phyloP scores from a whole-genome alignment of 2,888 invertebrate genomes.

The Drosophila multiciliata region DNA sequence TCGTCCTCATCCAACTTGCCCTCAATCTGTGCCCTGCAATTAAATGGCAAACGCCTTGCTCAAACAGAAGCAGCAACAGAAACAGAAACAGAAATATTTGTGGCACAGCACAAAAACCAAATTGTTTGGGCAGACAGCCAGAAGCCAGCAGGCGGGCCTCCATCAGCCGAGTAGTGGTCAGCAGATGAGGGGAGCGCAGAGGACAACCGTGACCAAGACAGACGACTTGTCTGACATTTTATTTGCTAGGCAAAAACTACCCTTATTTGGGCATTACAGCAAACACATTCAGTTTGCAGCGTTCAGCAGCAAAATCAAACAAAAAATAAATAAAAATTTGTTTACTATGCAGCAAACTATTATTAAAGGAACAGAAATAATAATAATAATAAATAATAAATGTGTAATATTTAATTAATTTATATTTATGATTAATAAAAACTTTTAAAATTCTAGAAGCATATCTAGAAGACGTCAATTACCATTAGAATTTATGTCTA shows the following conservation, averaged over 20 bases:
- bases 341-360: neutral
- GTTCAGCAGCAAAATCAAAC: slow-evolving; percentile 4
- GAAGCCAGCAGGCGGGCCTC: slow-evolving; percentile 35
- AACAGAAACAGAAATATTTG: slow-evolving; percentile 53
- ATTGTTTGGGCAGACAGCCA: slow-evolving; percentile 64
- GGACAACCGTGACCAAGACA: slow-evolving; percentile 25
- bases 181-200: neutral
- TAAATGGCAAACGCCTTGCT: slow-evolving; percentile 71
- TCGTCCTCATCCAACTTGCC: slow-evolving; percentile 1
- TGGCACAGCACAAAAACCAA: slow-evolving; percentile 40
- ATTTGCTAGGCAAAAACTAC: slow-evolving; percentile 25
- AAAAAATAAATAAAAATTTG: neutral
- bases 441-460: too few relatives aligned
- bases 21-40: slow-evolving; percentile 50
- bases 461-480: neutral
- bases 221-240: slow-evolving; percentile 31
- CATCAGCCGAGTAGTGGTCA: neutral
- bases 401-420: too few relatives aligned
- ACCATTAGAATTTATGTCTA: neutral
- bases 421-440: too few relatives aligned
- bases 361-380: neutral
- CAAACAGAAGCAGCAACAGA: slow-evolving; percentile 34
- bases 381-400: neutral
- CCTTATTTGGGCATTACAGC: slow-evolving; percentile 3
- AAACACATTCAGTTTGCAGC: slow-evolving; percentile 26